Conservation (phyloP, 2,113 vertebrate genomes). For the Brachyistius frenatus region DNA sequence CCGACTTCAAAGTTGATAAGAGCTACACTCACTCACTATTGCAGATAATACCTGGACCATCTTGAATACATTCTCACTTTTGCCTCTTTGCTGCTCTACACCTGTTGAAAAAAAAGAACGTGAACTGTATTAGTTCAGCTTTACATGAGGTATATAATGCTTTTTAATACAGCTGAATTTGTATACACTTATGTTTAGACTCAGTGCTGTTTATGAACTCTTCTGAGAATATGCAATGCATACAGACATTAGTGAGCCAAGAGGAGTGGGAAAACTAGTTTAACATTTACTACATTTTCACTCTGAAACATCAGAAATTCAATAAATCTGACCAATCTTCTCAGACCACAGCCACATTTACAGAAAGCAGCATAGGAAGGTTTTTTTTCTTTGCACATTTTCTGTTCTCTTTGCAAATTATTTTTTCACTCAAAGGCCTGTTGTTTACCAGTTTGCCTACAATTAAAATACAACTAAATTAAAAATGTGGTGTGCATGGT, state of each 20-base stretch:
- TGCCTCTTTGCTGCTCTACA: slow-evolving; percentile 40
- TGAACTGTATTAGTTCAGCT: slow-evolving; percentile 46
- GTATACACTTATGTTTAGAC: slow-evolving; percentile 24
- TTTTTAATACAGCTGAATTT: slow-evolving; percentile 39
- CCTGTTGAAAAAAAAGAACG: slow-evolving; percentile 55
- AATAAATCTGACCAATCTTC: no score
- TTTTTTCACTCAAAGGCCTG: no score
- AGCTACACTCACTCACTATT: slow-evolving; percentile 34
- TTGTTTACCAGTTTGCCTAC: no score
- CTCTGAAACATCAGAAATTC: no score
- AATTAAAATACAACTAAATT: no score
- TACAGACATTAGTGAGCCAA: slow-evolving; percentile 37
- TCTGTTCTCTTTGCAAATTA: no score
- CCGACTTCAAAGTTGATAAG: slow-evolving; percentile 66
- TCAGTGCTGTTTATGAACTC: not conserved
- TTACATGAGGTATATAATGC: slow-evolving; percentile 35
- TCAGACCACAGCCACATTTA: no score
- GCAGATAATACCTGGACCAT: slow-evolving; percentile 59
- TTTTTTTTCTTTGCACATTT: no score
- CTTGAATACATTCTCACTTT: slow-evolving; percentile 62
- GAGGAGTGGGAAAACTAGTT: slow-evolving; percentile 31
- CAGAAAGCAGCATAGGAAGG: no score
- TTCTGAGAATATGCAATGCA: slow-evolving; percentile 1
- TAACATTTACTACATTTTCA: not conserved
- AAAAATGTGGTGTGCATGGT: no score